Evolutionary conservation across 2,113 vertebrate species (phyloP).

Genomic region (Oenanthe oenanthe): DNA sequence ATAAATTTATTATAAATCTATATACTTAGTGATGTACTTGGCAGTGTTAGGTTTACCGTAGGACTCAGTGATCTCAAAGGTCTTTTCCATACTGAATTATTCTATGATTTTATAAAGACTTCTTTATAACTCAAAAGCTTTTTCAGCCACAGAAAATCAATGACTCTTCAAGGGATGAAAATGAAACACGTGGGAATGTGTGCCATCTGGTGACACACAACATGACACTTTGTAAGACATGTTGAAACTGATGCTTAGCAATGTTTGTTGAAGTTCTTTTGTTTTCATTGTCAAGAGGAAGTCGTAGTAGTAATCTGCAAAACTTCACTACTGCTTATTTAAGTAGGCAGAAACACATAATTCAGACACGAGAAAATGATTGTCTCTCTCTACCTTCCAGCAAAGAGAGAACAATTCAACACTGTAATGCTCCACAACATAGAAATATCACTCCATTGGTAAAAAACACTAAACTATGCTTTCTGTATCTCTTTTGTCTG

Average conservation of each 20-base stretch:
- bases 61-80: background rate
- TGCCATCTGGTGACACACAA: background rate
- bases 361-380: background rate
- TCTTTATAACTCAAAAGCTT: background rate
- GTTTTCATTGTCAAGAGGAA: background rate
- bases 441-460: background rate
- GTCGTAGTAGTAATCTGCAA: background rate
- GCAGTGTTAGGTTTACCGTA: rapidly evolving
- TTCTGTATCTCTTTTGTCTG: background rate
- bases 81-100: background rate
- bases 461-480: background rate
- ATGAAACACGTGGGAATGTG: background rate
- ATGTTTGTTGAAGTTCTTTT: background rate
- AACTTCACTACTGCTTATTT: background rate
- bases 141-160: background rate
- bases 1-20: background rate
- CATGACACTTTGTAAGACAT: background rate
- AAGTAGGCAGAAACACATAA: background rate
- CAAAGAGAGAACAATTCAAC: background rate
- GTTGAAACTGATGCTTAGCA: background rate
- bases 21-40: background rate
- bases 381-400: background rate
- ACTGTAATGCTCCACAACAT: background rate
- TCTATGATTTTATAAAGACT: background rate
- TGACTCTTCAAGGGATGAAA: background rate